Evolutionary conservation across 2,113 vertebrate species (phyloP).

Genomic region (Grus americana): DNA sequence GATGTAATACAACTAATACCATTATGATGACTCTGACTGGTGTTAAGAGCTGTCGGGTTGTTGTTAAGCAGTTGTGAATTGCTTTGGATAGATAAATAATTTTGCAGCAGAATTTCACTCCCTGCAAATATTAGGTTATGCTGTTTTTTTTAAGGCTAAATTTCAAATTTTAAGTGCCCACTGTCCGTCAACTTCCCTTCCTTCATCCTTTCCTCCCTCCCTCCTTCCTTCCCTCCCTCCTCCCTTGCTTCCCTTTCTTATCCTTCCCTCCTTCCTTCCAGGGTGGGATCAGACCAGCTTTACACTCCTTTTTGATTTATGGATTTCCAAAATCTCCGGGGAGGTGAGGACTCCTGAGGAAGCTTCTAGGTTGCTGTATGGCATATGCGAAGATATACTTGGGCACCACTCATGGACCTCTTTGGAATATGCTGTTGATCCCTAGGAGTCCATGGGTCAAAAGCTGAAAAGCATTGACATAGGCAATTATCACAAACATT

Average conservation of each 20-base stretch:
- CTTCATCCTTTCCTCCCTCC: not conserved
- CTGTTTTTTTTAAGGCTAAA: not conserved
- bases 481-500: not conserved
- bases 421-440: not conserved
- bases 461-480: not conserved
- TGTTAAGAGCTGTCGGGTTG: not conserved
- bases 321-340: not conserved
- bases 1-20: not conserved
- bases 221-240: conserved; percentile 25
- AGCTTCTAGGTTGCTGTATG: not conserved
- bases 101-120: not conserved
- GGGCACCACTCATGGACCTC: not conserved
- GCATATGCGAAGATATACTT: not conserved
- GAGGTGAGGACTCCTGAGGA: not conserved
- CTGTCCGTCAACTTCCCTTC: not conserved
- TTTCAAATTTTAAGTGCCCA: not conserved
- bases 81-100: not conserved
- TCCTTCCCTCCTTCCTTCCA: conserved; percentile 16
- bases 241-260: not conserved
- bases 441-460: not conserved
- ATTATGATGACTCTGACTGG: not conserved
- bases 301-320: not conserved
- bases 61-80: not conserved
- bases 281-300: not conserved
- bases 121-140: not conserved